phyloP scores from a whole-genome alignment of 2,888 invertebrate species.

The Cheilosia variabilis region DNA sequence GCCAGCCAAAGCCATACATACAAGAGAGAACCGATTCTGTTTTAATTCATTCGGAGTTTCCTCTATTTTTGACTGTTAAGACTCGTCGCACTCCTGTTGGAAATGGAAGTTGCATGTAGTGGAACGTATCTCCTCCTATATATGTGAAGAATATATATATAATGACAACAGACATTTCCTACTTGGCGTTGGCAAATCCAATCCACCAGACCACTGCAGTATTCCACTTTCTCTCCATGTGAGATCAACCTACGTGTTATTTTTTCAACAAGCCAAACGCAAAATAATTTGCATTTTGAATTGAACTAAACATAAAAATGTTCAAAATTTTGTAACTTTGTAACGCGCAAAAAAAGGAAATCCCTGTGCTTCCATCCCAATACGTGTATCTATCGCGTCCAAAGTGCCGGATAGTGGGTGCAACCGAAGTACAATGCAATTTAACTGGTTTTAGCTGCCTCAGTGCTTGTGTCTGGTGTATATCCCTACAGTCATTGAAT shows the following conservation, averaged over 20 bases:
- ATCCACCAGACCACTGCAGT: slow-evolving; percentile 62
- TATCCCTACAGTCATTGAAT: slow-evolving; percentile 21
- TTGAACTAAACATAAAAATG: slow-evolving; percentile 46
- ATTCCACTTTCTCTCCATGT: slow-evolving; percentile 66
- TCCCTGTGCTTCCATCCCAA: slow-evolving; percentile 13
- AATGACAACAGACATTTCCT: slow-evolving; percentile 38
- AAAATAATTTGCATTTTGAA: slow-evolving; percentile 44
- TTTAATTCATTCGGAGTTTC: slow-evolving; percentile 30
- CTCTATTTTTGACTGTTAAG: slow-evolving; percentile 28
- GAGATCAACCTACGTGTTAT: slow-evolving; percentile 55
- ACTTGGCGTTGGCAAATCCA: slow-evolving; percentile 33
- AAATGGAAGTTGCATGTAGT: slow-evolving; percentile 30
- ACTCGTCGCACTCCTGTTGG: slow-evolving; percentile 4
- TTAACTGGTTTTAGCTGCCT: slow-evolving; percentile 58
- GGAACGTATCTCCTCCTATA: slow-evolving; percentile 43
- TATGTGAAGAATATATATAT: not conserved
- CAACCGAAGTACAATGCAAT: slow-evolving; percentile 32
- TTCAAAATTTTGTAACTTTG: slow-evolving; percentile 20
- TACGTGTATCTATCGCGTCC: slow-evolving; percentile 2
- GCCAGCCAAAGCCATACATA: slow-evolving; percentile 1
- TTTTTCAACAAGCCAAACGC: slow-evolving; percentile 22
- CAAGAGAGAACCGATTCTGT: slow-evolving; percentile 42
- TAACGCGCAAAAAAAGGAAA: slow-evolving; percentile 4
- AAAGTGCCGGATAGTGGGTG: slow-evolving; percentile 56
- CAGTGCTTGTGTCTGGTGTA: not conserved